Evolutionary conservation across 2,888 invertebrate genomes (phyloP), one percentile per base, ranked within the genome.

Genomic region (Nezara viridula): DNA sequence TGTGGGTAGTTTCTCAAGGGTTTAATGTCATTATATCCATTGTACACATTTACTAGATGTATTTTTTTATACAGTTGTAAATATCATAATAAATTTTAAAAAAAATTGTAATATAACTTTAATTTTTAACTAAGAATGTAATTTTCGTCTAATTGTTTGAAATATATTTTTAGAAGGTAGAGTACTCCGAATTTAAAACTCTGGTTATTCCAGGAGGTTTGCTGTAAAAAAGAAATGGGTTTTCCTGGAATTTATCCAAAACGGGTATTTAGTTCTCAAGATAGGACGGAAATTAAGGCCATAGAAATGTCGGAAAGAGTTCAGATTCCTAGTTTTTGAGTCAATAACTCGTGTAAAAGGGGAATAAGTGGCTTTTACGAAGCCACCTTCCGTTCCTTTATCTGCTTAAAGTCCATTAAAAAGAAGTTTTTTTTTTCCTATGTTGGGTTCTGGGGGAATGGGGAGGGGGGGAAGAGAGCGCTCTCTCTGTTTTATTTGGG

Each of bases 331-430:
- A 55, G 52, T 86, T 86, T 86, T 86, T 86, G 86, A 86, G 86
- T 86, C 52, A 86, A 86, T 86, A 86, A 55, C 86, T 86, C 86
- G 86, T 86, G 60, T 86, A 86, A 86, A 86, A 60, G 86, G 27
- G 86, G 86, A 37, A 86, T 86, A 55, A 86, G 86, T 86, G 86
- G 52, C 60, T 86, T 50, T 86, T 86, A 27, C 55, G 32, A 40
- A 55, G 40, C n/a, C 32, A 50, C 52, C 55, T 52, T 55, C 86
- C 37, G 55, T 52, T 52, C 86, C 55, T 86, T 86, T 86, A 86
- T 86, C 86, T 86, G 86, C 52, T 86, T 86, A 52, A 86, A 86
- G 52, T 86, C 86, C 86, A 86, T 86, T 86, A 86, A 86, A 86
- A 86, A 86, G 86, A 86, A 86, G 86, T 86, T 86, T 27, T n/a